phyloP scores from a whole-genome alignment of 1,140 invertebrate genomes.

The Archivesica marissinica region DNA sequence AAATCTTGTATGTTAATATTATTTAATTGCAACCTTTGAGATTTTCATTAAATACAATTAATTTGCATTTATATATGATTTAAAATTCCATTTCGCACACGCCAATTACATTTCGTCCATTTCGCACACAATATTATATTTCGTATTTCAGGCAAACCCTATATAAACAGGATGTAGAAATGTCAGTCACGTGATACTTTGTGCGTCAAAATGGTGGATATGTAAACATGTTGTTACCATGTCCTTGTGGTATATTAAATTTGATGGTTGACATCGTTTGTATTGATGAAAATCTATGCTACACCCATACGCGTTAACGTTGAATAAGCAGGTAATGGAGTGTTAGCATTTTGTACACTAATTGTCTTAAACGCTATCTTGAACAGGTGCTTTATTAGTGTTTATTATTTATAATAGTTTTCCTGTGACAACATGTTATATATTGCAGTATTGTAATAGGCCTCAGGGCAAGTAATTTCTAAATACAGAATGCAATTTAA shows the following conservation, averaged over 20 bases:
- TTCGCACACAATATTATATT: too few species aligned
- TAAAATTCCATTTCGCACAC: too few species aligned
- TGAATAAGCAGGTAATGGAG: neutral
- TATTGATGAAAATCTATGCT: neutral
- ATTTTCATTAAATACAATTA: too few species aligned
- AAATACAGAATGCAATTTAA: neutral
- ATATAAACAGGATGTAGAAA: conserved; percentile 36
- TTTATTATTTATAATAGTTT: neutral
- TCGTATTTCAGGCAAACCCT: too few species aligned
- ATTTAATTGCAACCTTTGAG: too few species aligned
- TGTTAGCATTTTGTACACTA: too few species aligned
- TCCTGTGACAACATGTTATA: conserved; percentile 22
- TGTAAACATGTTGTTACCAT: conserved; percentile 55
- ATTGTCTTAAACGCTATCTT: too few species aligned
- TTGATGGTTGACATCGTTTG: neutral
- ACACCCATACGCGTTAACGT: too few species aligned
- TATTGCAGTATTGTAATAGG: too few species aligned
- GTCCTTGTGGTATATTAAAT: neutral
- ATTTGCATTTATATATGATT: too few species aligned
- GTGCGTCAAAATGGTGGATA: conserved; percentile 59
- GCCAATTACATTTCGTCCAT: too few species aligned
- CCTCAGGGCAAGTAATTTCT: neutral
- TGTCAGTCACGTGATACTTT: conserved; percentile 58
- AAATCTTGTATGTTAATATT: too few species aligned
- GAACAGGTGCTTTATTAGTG: neutral